A percentile compares a stretch with the other conserved stretches of the same genome.
Conservation (phyloP, 2,113 vertebrate genomes). For the Ictidomys tridecemlineatus region DNA sequence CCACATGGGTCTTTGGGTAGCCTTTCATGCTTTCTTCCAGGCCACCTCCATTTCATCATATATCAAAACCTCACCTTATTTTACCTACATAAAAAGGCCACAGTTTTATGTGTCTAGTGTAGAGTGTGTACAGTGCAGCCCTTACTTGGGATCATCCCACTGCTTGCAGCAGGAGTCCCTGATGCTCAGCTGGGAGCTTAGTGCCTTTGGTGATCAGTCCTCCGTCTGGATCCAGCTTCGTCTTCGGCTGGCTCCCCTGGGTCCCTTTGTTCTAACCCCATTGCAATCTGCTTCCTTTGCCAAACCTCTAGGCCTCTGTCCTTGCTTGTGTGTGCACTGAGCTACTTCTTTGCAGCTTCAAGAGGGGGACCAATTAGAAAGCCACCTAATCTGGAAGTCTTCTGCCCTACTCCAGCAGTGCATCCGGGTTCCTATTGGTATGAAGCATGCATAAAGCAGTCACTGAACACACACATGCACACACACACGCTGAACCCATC, state of each 20-base stretch:
- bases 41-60: not conserved
- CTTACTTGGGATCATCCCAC: not conserved
- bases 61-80: not conserved
- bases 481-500: not conserved
- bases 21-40: not conserved
- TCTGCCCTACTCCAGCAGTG: accelerated
- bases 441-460: not conserved
- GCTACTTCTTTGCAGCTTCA: not conserved
- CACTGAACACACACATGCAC: not conserved
- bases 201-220: too few relatives aligned
- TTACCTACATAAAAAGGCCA: not conserved
- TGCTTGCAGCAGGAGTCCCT: too few relatives aligned
- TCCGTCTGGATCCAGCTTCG: not conserved
- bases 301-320: not conserved
- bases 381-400: too few relatives aligned
- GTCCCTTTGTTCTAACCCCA: not conserved
- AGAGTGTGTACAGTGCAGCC: not conserved
- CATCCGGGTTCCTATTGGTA: accelerated
- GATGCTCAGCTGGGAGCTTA: not conserved
- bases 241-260: not conserved
- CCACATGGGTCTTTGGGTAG: not conserved
- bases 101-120: too few relatives aligned
- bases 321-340: not conserved
- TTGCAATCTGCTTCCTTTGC: not conserved
- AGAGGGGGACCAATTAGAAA: not conserved